A percentile compares a stretch with the other conserved stretches of the same genome.
These are phyloP conservation scores for Vanacampus margaritifer DNA, from an alignment of 2,113 vertebrate species.

Conservation along the genomic window DNA sequence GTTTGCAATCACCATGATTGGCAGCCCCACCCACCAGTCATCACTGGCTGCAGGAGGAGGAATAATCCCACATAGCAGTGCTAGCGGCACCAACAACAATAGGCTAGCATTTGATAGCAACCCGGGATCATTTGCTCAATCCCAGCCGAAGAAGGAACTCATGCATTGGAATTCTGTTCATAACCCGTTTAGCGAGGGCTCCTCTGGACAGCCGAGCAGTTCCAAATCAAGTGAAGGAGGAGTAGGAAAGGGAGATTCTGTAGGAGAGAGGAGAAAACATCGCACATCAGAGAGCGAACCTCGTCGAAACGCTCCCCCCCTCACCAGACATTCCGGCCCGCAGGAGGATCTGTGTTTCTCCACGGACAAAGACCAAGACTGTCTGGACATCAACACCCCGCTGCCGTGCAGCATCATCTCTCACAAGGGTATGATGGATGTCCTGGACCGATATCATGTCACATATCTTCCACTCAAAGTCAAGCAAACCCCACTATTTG, in stretches of 20 bases:
- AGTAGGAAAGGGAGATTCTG: conserved; percentile 37
- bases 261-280: conserved; percentile 56
- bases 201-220: conserved; percentile 6
- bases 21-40: conserved; percentile 76
- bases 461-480: background rate
- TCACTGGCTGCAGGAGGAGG: conserved; percentile 48
- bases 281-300: conserved; percentile 59
- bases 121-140: conserved; percentile 34
- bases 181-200: conserved; percentile 70
- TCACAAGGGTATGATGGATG: conserved; percentile 46
- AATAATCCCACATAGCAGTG: conserved; percentile 16
- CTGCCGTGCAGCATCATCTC: conserved; percentile 33
- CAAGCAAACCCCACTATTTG: background rate
- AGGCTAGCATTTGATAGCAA: conserved; percentile 12
- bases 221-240: conserved; percentile 46
- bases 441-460: background rate
- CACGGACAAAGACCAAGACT: conserved; percentile 76
- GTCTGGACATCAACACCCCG: conserved; percentile 58
- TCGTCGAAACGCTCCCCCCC: conserved; percentile 66
- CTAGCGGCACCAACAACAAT: conserved; percentile 11
- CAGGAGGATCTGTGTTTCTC: conserved; percentile 76
- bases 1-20: conserved; percentile 76
- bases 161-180: conserved; percentile 72
- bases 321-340: conserved; percentile 72
- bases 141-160: conserved; percentile 63